phyloP scores from a whole-genome alignment of 2,797 vertebrate species.

The Knipowitschia caucasica region DNA sequence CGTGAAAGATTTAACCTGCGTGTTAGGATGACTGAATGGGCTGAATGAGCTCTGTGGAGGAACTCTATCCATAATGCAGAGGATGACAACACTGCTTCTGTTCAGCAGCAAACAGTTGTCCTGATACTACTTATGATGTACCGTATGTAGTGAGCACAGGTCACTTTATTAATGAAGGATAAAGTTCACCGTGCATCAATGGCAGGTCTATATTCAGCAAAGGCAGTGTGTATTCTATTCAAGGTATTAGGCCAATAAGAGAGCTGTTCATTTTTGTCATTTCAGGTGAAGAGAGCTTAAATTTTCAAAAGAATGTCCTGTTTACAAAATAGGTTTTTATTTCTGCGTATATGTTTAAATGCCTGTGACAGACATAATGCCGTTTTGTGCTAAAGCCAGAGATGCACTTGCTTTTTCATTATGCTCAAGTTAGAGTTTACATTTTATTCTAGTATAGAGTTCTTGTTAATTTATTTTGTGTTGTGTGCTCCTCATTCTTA shows the following conservation, averaged over 20 bases:
- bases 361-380: too few relatives aligned
- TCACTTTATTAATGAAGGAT: conserved; percentile 62
- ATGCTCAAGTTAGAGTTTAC: too few relatives aligned
- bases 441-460: too few relatives aligned
- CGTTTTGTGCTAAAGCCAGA: too few relatives aligned
- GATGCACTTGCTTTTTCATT: too few relatives aligned
- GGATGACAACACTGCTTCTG: conserved; percentile 56
- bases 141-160: conserved; percentile 33
- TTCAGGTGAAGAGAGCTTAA: too few relatives aligned
- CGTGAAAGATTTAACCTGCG: conserved; percentile 71
- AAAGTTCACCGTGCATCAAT: conserved; percentile 25
- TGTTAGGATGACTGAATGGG: conserved; percentile 63
- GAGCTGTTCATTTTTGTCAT: too few relatives aligned
- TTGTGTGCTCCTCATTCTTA: neutral
- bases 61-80: conserved; percentile 74
- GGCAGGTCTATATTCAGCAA: conserved; percentile 10
- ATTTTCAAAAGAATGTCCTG: too few relatives aligned
- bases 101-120: conserved; percentile 47
- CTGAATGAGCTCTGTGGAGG: conserved; percentile 62
- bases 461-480: neutral
- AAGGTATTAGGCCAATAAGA: too few relatives aligned
- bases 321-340: too few relatives aligned
- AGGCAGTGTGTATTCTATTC: conserved; percentile 6
- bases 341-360: too few relatives aligned
- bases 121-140: conserved; percentile 50